Percentiles rank a stretch among this genome's conserved stretches.
Evolutionary conservation across 2,113 vertebrate species (phyloP).

Genomic region (Vidua macroura): DNA sequence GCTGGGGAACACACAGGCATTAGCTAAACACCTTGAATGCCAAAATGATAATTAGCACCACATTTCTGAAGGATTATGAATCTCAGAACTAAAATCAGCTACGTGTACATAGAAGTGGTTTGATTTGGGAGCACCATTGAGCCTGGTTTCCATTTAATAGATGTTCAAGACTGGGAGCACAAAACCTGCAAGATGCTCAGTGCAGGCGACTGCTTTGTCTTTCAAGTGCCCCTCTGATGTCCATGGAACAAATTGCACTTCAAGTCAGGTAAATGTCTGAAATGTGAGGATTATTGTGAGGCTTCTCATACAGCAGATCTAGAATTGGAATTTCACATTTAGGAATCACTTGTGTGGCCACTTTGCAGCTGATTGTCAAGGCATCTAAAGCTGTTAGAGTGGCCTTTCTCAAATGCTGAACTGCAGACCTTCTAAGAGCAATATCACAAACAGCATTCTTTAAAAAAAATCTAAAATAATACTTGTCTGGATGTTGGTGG

Average conservation of each 20-base stretch:
- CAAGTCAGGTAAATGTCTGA: neutral
- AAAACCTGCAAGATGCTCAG: neutral
- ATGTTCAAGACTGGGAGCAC: neutral
- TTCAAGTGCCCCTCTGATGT: neutral
- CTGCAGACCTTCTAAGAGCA: neutral
- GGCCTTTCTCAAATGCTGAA: neutral
- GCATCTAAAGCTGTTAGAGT: neutral
- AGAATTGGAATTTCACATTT: neutral
- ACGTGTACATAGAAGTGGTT: neutral
- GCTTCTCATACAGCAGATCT: neutral
- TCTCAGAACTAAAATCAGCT: neutral
- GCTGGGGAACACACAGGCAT: neutral
- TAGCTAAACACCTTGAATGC: neutral
- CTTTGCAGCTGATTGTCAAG: neutral
- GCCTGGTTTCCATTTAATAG: neutral
- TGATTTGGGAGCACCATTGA: neutral
- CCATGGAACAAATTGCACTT: neutral
- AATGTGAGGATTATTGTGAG: neutral
- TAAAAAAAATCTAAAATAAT: neutral
- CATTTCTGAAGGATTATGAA: neutral
- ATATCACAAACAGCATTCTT: neutral
- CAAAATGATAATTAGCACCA: neutral
- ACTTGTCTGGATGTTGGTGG: accelerated
- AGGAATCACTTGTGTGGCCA: neutral
- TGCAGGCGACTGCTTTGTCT: neutral